Percentiles rank a stretch among this genome's conserved stretches.
Evolutionary conservation across 2,888 invertebrate species (phyloP).

Genomic region (Aelia acuminata): DNA sequence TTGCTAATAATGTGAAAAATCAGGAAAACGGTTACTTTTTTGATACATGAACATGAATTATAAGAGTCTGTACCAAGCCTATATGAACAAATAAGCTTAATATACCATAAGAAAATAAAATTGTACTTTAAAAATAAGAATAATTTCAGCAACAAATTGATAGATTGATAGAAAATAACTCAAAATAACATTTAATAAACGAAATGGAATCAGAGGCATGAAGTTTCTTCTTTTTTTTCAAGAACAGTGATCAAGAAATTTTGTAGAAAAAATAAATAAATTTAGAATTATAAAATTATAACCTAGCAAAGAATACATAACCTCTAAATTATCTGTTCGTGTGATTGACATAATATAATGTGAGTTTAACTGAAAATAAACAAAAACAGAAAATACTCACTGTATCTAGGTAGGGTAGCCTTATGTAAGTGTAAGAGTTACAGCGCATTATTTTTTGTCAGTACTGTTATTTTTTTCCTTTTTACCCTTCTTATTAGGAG

Average conservation of each 20-base stretch:
- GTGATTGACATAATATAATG: not conserved
- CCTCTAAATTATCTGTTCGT: not conserved
- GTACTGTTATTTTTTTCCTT: slow-evolving; percentile 52
- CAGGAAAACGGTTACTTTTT: not conserved
- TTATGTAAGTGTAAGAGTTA: slow-evolving; percentile 42
- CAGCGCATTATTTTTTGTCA: slow-evolving; percentile 40
- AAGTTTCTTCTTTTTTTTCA: not conserved
- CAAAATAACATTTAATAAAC: not conserved
- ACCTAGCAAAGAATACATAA: not conserved
- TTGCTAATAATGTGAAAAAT: not conserved
- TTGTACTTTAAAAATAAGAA: too few species aligned
- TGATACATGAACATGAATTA: too few species aligned
- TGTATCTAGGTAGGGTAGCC: slow-evolving; percentile 44
- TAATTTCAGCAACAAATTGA: too few species aligned
- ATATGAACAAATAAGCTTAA: not conserved
- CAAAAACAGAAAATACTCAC: slow-evolving; percentile 42
- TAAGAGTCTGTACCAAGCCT: not conserved
- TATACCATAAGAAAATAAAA: too few species aligned
- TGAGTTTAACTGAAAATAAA: not conserved
- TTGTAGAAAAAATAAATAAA: not conserved
- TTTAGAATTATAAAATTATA: not conserved
- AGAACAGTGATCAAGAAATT: not conserved
- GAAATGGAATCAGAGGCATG: not conserved
- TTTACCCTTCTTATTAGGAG: slow-evolving; percentile 53
- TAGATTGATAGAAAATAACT: too few species aligned